Conservation (phyloP, 2,888 invertebrate genomes). For the Sarcophaga subvicina region DNA sequence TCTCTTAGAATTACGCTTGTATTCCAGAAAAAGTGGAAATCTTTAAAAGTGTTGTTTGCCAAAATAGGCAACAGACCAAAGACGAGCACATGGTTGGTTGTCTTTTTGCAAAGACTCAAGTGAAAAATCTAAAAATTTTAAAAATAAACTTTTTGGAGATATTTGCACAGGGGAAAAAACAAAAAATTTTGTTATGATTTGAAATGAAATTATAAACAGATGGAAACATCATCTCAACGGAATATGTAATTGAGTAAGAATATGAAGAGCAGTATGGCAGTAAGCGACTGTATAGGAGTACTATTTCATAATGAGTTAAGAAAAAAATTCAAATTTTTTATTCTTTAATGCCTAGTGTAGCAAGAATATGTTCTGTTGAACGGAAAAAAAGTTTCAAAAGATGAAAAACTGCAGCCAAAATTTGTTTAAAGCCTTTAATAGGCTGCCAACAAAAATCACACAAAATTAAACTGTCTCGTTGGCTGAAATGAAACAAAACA, state of each 20-base stretch:
- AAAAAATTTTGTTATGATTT: conserved; percentile 60
- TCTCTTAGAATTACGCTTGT: too few relatives aligned
- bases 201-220: conserved; percentile 66
- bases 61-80: conserved; percentile 55
- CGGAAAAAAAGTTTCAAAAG: background rate
- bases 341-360: too few relatives aligned
- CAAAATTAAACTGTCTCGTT: conserved; percentile 57
- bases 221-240: conserved; percentile 41
- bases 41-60: background rate
- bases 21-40: too few relatives aligned
- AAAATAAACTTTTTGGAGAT: conserved; percentile 7
- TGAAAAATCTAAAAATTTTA: conserved; percentile 44
- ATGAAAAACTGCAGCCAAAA: conserved; percentile 13
- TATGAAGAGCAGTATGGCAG: background rate
- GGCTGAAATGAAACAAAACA: background rate
- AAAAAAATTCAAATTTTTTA: too few relatives aligned
- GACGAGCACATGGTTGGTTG: background rate
- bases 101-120: conserved; percentile 17
- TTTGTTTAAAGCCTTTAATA: background rate
- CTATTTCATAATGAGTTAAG: background rate
- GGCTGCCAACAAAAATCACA: conserved; percentile 7
- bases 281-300: background rate
- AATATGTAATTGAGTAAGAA: background rate
- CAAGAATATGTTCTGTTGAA: background rate
- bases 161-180: conserved; percentile 16